These are phyloP conservation scores for Myrmecobius fasciatus DNA, from an alignment of 2,113 vertebrate genomes.

Conservation along the genomic window DNA sequence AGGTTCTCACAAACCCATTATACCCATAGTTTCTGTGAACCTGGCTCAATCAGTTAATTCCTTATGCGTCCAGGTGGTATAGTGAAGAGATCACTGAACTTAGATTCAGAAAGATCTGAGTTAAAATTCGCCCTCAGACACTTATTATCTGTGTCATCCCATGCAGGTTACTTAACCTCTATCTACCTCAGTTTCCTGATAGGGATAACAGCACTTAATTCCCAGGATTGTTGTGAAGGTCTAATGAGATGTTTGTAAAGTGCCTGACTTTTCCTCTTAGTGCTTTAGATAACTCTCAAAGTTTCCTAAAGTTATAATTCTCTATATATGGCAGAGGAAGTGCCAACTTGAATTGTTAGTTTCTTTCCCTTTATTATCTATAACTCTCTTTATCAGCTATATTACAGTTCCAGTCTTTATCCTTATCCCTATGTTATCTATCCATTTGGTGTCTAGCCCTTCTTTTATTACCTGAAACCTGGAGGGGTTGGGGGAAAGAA, in stretches of 20 bases:
- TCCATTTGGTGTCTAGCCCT: neutral
- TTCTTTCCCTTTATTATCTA: neutral
- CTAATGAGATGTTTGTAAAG: neutral
- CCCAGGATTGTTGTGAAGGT: neutral
- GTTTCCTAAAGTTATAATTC: neutral
- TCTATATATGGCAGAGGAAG: neutral
- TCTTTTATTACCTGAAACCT: neutral
- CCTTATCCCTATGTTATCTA: neutral
- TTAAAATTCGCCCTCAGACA: neutral
- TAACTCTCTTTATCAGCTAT: neutral
- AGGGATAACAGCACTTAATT: neutral
- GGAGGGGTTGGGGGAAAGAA: too few species aligned
- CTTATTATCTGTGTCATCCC: neutral
- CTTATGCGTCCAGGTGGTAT: neutral
- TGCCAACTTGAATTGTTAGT: neutral
- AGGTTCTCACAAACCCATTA: neutral
- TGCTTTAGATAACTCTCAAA: neutral
- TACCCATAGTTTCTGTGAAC: neutral
- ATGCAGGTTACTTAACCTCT: neutral
- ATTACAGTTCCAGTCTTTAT: neutral
- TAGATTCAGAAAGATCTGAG: neutral
- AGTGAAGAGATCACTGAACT: neutral
- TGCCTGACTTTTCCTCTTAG: neutral
- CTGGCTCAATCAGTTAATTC: neutral
- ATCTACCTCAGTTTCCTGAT: neutral